Percentiles rank a stretch among this genome's conserved stretches.
Evolutionary conservation across 1,140 invertebrate species (phyloP).

Genomic region (Apis dorsata): DNA sequence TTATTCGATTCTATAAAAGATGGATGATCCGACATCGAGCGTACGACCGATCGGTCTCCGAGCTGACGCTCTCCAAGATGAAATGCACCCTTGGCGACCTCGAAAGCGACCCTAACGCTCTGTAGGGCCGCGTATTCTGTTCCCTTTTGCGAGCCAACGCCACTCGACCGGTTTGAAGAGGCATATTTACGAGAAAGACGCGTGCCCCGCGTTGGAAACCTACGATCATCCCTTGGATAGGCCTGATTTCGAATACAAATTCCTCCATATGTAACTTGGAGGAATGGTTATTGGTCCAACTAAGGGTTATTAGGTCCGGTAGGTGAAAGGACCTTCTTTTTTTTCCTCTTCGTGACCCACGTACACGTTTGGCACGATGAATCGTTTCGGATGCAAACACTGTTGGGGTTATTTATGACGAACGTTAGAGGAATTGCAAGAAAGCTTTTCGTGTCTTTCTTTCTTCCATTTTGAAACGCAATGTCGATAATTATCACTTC

Average conservation of each 20-base stretch:
- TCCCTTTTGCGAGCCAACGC: slow-evolving; percentile 55
- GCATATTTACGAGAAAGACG: slow-evolving; percentile 75
- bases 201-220: slow-evolving; percentile 65
- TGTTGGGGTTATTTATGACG: slow-evolving; percentile 3
- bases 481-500: background rate
- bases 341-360: slow-evolving; percentile 39
- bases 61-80: slow-evolving; percentile 78
- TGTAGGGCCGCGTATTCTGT: background rate
- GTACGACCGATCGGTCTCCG: slow-evolving; percentile 77
- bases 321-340: slow-evolving; percentile 30
- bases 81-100: slow-evolving; percentile 78
- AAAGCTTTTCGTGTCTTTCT: background rate
- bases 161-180: slow-evolving; percentile 60
- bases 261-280: slow-evolving; percentile 65
- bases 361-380: slow-evolving; percentile 26
- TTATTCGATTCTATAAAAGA: slow-evolving; percentile 76
- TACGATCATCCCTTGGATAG: slow-evolving; percentile 39
- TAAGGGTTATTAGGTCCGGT: slow-evolving; percentile 65
- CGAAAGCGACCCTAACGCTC: slow-evolving; percentile 60
- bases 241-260: slow-evolving; percentile 74
- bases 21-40: slow-evolving; percentile 74
- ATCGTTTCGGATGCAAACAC: slow-evolving; percentile 4
- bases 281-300: slow-evolving; percentile 60
- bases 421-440: background rate
- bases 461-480: too few species aligned